Evolutionary conservation across 2,797 vertebrate genomes (phyloP), one percentile per base, ranked within the genome.

Genomic region (Darevskia mixta): DNA sequence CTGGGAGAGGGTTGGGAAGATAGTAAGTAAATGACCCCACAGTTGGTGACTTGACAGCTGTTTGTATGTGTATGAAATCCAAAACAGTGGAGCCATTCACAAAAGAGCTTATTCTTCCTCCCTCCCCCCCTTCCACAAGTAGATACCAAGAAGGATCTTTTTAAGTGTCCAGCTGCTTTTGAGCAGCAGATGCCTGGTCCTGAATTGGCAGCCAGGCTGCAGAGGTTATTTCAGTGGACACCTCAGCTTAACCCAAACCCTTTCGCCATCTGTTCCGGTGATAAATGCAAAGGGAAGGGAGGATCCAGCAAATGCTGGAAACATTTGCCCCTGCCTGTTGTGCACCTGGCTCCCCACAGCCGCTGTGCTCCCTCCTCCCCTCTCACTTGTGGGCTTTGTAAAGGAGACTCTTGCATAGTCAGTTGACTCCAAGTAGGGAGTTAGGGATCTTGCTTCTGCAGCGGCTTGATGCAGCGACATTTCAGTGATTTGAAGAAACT

Each of bases 111-210:
- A 80, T 17, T 79, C 11, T 58, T 79, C 66, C 11, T 55, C 49
- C 17, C n/a, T 17, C 20, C n/a, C 20, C n/a, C 18, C 4, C 17
- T n/a, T 32, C 20, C n/a, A 18, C 4, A 58, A 38, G 25, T 83
- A 55, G 38, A 66, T 45, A 79, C 61, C 27, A 32, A 79, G 43
- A 75, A 83, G 35, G 67, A 32, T 73, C 38, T 66, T 64, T n/a
- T 67, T 49, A 71, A 64, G 64, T 45, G 78, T 69, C 49, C 77
- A 84, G 76, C 82, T 90, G 89, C 88, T 86, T 79, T 79, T n/a
- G 55, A 58, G 72, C 35, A 85, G 72, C 58, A 82, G 73, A 32
- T 78, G 79, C 85, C 25, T 45, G 35, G 49, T 79, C 55, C 29
- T 79, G 55, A 83, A 81, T 86, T 82, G 49, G 35, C 66, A 79